A percentile compares a stretch with the other conserved stretches of the same genome.
Evolutionary conservation across 2,113 vertebrate genomes (phyloP).

Genomic region (Actenoides hombroni): DNA sequence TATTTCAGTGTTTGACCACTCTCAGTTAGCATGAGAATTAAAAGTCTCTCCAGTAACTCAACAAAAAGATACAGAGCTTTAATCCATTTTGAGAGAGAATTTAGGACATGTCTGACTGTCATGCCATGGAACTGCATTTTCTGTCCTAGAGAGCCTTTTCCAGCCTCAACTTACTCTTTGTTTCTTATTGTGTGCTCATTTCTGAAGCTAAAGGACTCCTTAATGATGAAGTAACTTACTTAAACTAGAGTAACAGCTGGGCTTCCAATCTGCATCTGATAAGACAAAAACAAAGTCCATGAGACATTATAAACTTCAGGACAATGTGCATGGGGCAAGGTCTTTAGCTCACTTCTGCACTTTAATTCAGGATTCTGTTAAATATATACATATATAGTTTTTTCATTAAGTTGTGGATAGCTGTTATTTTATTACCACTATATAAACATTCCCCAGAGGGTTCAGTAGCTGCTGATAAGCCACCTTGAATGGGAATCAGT

Average conservation of each 20-base stretch:
- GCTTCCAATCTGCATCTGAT: not conserved
- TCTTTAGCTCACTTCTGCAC: not conserved
- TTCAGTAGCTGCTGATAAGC: not conserved
- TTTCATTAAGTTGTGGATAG: not conserved
- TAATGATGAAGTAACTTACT: not conserved
- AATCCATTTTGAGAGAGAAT: not conserved
- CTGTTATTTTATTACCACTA: not conserved
- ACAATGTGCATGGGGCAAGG: not conserved
- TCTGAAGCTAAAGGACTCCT: not conserved
- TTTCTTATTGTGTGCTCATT: not conserved
- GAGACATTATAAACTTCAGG: not conserved
- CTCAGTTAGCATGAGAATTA: not conserved
- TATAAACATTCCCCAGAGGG: not conserved
- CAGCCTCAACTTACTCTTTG: not conserved
- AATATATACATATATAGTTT: not conserved
- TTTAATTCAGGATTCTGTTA: not conserved
- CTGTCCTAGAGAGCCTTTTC: not conserved
- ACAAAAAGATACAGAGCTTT: not conserved
- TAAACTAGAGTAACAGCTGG: not conserved
- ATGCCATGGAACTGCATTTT: not conserved
- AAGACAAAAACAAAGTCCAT: not conserved
- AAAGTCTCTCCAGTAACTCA: not conserved
- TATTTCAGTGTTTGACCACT: not conserved
- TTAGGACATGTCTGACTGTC: not conserved
- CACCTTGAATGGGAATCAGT: not conserved